These are phyloP conservation scores for Irena cyanogastra DNA, from an alignment of 2,113 vertebrate genomes.

Conservation along the genomic window DNA sequence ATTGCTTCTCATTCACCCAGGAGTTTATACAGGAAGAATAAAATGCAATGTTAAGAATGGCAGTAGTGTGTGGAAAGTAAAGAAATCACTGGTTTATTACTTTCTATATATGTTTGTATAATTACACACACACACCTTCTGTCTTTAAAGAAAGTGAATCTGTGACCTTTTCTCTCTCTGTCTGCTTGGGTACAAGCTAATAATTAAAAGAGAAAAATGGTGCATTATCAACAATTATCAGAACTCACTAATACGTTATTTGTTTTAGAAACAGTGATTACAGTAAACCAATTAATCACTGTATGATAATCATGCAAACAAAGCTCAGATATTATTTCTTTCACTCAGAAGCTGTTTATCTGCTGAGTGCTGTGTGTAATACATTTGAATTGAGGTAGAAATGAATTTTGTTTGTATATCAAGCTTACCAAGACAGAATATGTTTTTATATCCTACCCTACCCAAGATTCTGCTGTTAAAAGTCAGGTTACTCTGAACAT, in stretches of 20 bases:
- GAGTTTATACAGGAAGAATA: background rate
- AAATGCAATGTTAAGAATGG: background rate
- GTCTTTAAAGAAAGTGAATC: background rate
- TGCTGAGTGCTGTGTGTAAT: background rate
- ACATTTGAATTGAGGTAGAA: background rate
- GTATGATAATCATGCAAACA: background rate
- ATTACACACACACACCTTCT: rapidly evolving
- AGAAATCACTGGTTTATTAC: background rate
- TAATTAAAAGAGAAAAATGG: background rate
- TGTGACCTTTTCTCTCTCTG: background rate
- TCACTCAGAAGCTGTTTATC: background rate
- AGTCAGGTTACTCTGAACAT: background rate
- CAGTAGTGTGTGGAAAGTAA: background rate
- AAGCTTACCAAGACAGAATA: background rate
- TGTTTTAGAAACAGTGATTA: background rate
- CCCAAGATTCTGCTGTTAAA: background rate
- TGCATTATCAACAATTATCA: background rate
- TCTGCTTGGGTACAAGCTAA: background rate
- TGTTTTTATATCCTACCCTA: background rate
- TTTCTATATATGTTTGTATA: background rate
- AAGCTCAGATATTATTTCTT: background rate
- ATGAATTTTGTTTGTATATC: background rate
- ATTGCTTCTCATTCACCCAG: background rate
- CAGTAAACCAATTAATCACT: background rate
- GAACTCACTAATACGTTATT: background rate